Percentiles rank a stretch among this genome's conserved stretches.
Evolutionary conservation across 2,888 invertebrate species (phyloP).

Genomic region (Epinotia brunnichana): DNA sequence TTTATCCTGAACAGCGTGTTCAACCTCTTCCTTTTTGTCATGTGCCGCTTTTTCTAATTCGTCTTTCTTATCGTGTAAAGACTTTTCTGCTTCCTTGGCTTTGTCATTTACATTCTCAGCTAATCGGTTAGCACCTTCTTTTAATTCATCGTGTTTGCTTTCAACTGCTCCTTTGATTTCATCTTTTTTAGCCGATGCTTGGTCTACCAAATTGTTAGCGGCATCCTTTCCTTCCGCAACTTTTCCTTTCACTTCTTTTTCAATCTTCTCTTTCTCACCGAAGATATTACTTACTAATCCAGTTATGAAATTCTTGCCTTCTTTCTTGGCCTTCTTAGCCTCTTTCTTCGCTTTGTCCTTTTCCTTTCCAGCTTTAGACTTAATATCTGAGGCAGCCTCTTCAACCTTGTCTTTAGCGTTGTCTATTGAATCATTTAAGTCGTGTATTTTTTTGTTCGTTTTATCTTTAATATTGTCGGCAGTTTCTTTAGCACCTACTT

Average conservation of each 20-base stretch:
- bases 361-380: constrained; percentile 55
- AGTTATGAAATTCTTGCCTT: constrained; percentile 76
- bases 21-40: constrained; percentile 49
- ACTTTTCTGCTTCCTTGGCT: constrained; percentile 57
- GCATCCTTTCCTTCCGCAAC: constrained; percentile 69
- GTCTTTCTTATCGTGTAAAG: constrained; percentile 47
- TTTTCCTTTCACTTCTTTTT: constrained; percentile 72
- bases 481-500: constrained; percentile 60
- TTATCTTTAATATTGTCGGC: constrained; percentile 60
- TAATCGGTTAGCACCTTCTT: constrained; percentile 53
- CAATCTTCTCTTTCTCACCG: constrained; percentile 77
- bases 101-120: constrained; percentile 56
- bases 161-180: constrained; percentile 61
- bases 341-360: constrained; percentile 68
- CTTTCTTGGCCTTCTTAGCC: constrained; percentile 75
- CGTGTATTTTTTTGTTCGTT: constrained; percentile 63
- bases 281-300: constrained; percentile 77
- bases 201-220: constrained; percentile 65
- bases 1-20: constrained; percentile 45
- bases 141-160: constrained; percentile 63
- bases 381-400: constrained; percentile 55
- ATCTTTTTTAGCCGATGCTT: constrained; percentile 67
- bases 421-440: constrained; percentile 65
- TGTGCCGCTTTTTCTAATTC: constrained; percentile 41
- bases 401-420: constrained; percentile 64